Conservation (phyloP, 92 coral and sea anemone genomes). For the Galaxea fascicularis region DNA sequence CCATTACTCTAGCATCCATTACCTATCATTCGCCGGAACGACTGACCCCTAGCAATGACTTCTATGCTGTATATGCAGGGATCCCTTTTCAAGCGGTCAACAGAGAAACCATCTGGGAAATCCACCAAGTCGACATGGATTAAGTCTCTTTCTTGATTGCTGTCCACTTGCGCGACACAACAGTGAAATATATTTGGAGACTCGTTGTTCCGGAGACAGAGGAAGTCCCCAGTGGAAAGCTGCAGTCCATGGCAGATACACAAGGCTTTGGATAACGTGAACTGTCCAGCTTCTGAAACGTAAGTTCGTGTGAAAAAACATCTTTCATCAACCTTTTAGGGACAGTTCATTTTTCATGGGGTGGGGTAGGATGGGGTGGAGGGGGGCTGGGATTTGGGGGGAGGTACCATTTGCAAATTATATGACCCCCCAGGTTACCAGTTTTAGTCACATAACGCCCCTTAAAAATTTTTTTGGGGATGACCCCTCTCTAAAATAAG, state of each 20-base stretch:
- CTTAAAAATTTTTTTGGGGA: no score
- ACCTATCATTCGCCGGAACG: slow-evolving; percentile 78
- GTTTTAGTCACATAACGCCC: no score
- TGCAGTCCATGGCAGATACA: slow-evolving; percentile 58
- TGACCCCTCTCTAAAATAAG: no score
- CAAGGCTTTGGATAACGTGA: slow-evolving; percentile 46
- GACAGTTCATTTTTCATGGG: no score
- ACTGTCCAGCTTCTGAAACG: slow-evolving; percentile 23
- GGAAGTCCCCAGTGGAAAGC: slow-evolving; percentile 73
- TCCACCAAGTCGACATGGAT: slow-evolving; percentile 64
- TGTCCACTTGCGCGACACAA: slow-evolving; percentile 13
- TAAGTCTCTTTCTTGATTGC: slow-evolving; percentile 21
- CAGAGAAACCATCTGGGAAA: slow-evolving; percentile 41
- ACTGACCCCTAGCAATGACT: slow-evolving; percentile 69
- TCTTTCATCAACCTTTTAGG: not conserved
- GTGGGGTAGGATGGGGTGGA: no score
- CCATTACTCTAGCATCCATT: no score
- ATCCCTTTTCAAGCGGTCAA: slow-evolving; percentile 31
- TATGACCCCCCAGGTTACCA: no score
- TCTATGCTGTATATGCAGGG: slow-evolving; percentile 70
- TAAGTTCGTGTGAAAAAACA: not conserved
- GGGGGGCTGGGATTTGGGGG: no score
- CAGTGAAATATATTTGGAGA: slow-evolving; percentile 32
- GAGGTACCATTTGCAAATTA: no score
- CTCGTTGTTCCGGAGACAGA: slow-evolving; percentile 60